Base-by-base conservation (phyloP, 2,888 invertebrate genomes). In the Acanthoscelides obtectus region DNA sequence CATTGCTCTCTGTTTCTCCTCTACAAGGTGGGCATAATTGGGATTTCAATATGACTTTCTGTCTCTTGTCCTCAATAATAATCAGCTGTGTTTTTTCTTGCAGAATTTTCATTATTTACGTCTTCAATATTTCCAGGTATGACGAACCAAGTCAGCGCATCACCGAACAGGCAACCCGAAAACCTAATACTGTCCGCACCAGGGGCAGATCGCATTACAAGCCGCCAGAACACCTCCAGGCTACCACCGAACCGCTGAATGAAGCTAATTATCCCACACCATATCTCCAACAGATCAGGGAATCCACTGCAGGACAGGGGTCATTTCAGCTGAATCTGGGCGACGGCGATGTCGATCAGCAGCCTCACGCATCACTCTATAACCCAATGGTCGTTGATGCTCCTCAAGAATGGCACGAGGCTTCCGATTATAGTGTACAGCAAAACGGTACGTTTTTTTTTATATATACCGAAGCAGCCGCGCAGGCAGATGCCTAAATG, bases 191-290 rank as follows among this genome's bases (percentile, higher is more conserved):
- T 8, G 66, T 72, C 5, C 75, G 80, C 70, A 70, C 72, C 19
- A 86, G 88, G 79, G 86, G 83, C 0, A 84, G 90, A 79, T 81
- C 87, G 3, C 89, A 89, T 72, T 90, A 85, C 77, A 88, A 86
- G 77, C 81, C 84, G 8, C 87, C 88, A 63, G 84, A 82, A 71
- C 78, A 81, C 67, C 27, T 78, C 21, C 81, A 80, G 69, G 78
- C 76, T 67, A 79, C 75, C 68, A 73, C 76, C 17, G 84, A 85
- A 67, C 83, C 83, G 66, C 86, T 87, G 73, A 86, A 86, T 69
- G 83, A 83, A 72, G 88, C 88, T 77, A 86, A 86, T 75, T 86
- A 86, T 75, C 86, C 86, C 8, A 77, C 75, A 5, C 73, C 77
- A 64, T 85, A 81, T 72, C 78, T 84, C 66, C 81, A 81, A 74